Conservation (phyloP, 2,113 vertebrate species). For the Columba livia region DNA sequence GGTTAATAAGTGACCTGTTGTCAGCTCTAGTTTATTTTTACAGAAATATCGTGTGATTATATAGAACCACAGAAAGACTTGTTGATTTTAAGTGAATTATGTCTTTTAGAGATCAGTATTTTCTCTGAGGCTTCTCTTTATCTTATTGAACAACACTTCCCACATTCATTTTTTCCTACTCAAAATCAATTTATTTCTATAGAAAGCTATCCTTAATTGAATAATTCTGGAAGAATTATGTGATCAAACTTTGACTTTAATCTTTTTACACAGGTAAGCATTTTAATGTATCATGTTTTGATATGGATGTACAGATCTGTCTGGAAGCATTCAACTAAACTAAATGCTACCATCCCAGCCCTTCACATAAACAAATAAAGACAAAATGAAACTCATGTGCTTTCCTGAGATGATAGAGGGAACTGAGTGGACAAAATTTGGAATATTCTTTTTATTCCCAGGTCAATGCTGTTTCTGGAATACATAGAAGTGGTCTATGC, state of each 20-base stretch:
- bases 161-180: background rate
- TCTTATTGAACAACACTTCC: background rate
- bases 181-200: background rate
- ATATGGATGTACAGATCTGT: background rate
- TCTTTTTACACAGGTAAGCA: background rate
- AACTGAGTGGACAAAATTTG: background rate
- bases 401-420: background rate
- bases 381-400: background rate
- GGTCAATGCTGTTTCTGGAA: background rate
- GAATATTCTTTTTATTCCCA: background rate
- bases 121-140: background rate
- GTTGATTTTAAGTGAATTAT: background rate
- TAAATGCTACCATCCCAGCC: background rate
- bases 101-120: background rate
- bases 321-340: background rate
- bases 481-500: rapidly evolving
- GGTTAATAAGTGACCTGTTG: background rate
- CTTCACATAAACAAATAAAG: background rate
- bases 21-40: background rate
- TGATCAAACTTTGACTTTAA: background rate
- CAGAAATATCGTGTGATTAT: background rate
- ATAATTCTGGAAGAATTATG: background rate
- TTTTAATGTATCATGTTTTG: background rate
- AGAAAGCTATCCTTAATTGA: background rate
- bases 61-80: background rate